A percentile compares a stretch with the other conserved stretches of the same genome.
Evolutionary conservation across 2,113 vertebrate genomes (phyloP).

Genomic region (Pelecanoides urinatrix): DNA sequence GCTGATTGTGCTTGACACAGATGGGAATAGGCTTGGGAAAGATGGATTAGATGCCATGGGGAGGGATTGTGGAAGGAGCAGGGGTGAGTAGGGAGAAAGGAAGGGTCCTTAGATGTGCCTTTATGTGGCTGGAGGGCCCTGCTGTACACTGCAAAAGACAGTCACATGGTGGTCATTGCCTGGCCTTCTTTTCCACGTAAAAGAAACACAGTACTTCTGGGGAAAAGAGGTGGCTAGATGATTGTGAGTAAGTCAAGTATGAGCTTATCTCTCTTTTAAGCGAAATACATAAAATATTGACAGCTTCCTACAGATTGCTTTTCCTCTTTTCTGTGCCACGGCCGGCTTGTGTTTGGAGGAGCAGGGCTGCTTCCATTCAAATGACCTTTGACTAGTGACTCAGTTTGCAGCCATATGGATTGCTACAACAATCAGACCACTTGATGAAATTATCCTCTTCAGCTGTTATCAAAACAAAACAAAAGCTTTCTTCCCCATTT

Average conservation of each 20-base stretch:
- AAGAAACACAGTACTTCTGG: neutral
- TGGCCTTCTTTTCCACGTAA: neutral
- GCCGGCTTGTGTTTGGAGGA: neutral
- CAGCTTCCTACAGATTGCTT: neutral
- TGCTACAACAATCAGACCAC: neutral
- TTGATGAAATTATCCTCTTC: neutral
- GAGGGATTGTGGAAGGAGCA: neutral
- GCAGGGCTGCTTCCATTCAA: neutral
- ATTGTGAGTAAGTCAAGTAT: neutral
- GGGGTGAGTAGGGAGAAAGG: too few relatives aligned
- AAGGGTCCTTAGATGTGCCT: neutral
- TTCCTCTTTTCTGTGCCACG: neutral
- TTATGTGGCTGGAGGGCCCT: accelerated
- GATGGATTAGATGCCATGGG: neutral
- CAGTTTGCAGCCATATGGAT: neutral
- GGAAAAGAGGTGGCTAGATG: neutral
- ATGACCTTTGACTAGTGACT: neutral
- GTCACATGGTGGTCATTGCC: accelerated
- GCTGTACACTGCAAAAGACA: too few relatives aligned
- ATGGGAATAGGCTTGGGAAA: neutral
- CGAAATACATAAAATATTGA: neutral
- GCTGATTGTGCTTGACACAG: neutral
- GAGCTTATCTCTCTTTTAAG: neutral
- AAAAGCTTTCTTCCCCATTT: neutral
- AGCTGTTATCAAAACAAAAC: neutral